Evolutionary conservation across 2,888 invertebrate genomes (phyloP), one percentile per base, ranked within the genome.

Genomic region (Machimus atricapillus): DNA sequence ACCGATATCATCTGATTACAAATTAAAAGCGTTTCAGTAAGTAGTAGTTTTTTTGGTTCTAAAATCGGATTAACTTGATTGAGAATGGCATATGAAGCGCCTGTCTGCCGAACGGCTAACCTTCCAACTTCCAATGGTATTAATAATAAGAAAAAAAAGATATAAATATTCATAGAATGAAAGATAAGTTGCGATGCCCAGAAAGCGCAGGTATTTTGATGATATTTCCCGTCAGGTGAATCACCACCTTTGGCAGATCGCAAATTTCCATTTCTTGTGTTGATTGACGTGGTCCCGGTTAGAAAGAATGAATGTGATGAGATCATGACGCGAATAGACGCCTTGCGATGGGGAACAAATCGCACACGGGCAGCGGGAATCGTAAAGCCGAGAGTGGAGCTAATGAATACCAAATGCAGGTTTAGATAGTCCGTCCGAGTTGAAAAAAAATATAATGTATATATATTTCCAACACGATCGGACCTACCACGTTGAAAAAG

Each of bases 351-450:
- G 43, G 43, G 78, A 78, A 78, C 78, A 78, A 43, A 43, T 78
- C 78, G 40, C 77, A 7, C 37, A 78, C 37, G 12, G 78, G 43
- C 43, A 16, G 40, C 76, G 78, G 12, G 6, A 5, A 19, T 23
- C n/a, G 40, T 8, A 19, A 34, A 9, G 23, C 43, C 40, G 9
- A 23, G 23, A 78, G 40, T 78, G 43, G 37, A 78, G 27, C 78
- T 78, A 78, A 78, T 78, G 78, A 78, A 78, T 78, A 78, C 78
- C 78, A 78, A 78, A 78, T 78, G 78, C 78, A 78, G 78, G 46
- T n/a, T 34, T n/a, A 34, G 31, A 76, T 16, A n/a, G 27, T 31
- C 77, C 40, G 7, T 19, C 43, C 8, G 23, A 43, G 34, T 43
- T 43, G 37, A 37, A 37, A 37, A 37, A 37, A 37, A 1, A 8